These are phyloP conservation scores for Aphodius granarius DNA, from an alignment of 2,888 invertebrate genomes.

Conservation along the genomic window DNA sequence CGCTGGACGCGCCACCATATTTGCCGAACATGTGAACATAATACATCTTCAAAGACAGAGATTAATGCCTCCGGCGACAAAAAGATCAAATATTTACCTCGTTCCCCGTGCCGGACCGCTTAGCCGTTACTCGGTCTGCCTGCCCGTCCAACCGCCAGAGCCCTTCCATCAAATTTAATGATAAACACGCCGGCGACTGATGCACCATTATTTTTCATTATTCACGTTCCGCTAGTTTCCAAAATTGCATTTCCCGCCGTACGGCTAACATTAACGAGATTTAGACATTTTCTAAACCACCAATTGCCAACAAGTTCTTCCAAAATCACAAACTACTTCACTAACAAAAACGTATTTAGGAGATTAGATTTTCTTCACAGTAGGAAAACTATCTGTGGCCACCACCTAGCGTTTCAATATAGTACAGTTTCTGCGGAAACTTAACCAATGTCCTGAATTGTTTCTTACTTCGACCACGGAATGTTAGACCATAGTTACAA, in stretches of 20 bases:
- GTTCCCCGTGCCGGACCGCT: slow-evolving; percentile 31
- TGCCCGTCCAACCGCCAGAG: slow-evolving; percentile 30
- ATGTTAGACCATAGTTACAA: too few species aligned
- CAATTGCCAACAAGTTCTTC: background rate
- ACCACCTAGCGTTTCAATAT: too few species aligned
- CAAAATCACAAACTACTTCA: background rate
- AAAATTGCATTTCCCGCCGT: slow-evolving; percentile 48
- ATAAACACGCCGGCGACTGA: slow-evolving; percentile 50
- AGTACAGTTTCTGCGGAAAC: too few species aligned
- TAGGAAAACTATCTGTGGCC: too few species aligned
- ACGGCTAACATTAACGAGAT: background rate
- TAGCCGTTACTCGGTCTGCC: slow-evolving; percentile 17
- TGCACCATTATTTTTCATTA: slow-evolving; percentile 55
- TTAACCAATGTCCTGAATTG: too few species aligned
- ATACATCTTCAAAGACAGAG: slow-evolving; percentile 44
- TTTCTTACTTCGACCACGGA: too few species aligned
- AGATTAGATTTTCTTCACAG: too few species aligned
- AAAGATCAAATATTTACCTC: slow-evolving; percentile 45
- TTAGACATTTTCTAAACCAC: background rate
- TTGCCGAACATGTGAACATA: slow-evolving; percentile 36
- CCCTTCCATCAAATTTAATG: slow-evolving; percentile 53
- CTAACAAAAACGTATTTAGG: too few species aligned
- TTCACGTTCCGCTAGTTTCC: slow-evolving; percentile 51
- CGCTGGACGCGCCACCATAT: slow-evolving; percentile 22
- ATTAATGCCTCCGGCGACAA: slow-evolving; percentile 43